Evolutionary conservation across 2,797 vertebrate genomes (phyloP).

Genomic region (Anguilla megastoma): DNA sequence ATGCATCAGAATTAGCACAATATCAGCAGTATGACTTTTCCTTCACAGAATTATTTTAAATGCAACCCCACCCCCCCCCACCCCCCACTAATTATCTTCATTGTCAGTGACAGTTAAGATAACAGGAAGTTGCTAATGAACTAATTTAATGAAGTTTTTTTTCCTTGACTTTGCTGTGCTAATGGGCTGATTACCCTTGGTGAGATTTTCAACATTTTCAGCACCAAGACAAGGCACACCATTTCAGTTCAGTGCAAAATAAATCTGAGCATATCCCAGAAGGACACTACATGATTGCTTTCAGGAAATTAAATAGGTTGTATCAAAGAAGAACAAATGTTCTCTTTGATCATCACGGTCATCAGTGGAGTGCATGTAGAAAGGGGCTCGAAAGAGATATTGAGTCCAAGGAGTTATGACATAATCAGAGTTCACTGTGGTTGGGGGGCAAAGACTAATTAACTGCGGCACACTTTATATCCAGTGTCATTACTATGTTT

Average conservation of each 20-base stretch:
- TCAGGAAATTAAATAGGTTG: neutral
- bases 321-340: neutral
- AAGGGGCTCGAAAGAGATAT: neutral
- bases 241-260: neutral
- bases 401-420: neutral
- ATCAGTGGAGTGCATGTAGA: neutral
- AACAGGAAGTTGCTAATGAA: constrained; percentile 66
- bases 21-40: constrained; percentile 23
- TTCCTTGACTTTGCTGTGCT: constrained; percentile 49
- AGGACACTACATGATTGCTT: constrained; percentile 9
- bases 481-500: too few species aligned
- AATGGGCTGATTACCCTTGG: constrained; percentile 47
- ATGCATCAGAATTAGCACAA: constrained; percentile 19
- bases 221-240: neutral
- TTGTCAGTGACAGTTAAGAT: constrained; percentile 51
- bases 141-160: constrained; percentile 59
- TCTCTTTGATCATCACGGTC: neutral
- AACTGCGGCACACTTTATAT: too few species aligned
- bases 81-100: constrained; percentile 58
- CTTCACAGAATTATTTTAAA: constrained; percentile 38
- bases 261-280: neutral
- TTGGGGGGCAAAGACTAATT: neutral
- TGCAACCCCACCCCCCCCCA: constrained; percentile 42
- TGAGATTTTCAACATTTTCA: constrained; percentile 33
- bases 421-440: neutral